phyloP scores from a whole-genome alignment of 2,797 vertebrate species.

The Sciaenops ocellatus region DNA sequence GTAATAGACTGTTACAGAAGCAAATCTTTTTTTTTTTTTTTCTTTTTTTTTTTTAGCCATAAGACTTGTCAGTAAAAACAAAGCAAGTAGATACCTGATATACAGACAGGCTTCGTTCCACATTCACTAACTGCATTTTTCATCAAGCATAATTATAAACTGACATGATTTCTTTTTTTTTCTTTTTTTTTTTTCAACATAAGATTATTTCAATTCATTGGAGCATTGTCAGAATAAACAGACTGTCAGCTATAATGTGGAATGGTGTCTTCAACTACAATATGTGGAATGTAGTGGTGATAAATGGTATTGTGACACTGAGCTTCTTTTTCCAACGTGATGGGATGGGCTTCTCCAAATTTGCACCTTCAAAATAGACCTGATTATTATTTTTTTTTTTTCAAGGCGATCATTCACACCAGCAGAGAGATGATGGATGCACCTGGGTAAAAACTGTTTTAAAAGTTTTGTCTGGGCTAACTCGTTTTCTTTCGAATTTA shows the following conservation, averaged over 20 bases:
- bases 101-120: conserved; percentile 98
- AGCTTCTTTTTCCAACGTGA: conserved; percentile 75
- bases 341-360: conserved; percentile 56
- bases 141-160: conserved; percentile 92
- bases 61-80: conserved; percentile 98
- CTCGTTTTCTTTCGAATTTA: conserved; percentile 42
- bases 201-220: conserved; percentile 86
- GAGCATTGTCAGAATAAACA: conserved; percentile 91
- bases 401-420: conserved; percentile 51
- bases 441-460: conserved; percentile 49
- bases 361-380: conserved; percentile 61
- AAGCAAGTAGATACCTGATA: conserved; percentile 97
- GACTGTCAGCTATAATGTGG: conserved; percentile 86
- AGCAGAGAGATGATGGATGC: conserved; percentile 37
- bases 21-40: conserved; percentile 77
- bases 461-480: conserved; percentile 51
- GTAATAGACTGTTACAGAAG: conserved; percentile 98
- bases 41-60: conserved; percentile 86
- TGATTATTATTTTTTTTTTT: conserved; percentile 46
- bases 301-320: conserved; percentile 88
- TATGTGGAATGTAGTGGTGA: conserved; percentile 91
- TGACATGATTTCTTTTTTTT: conserved; percentile 70
- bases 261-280: conserved; percentile 89
- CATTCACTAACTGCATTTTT: conserved; percentile 96
- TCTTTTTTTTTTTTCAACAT: conserved; percentile 69